Conservation (phyloP, 2,797 vertebrate species). For the Enteromius radiatus region DNA sequence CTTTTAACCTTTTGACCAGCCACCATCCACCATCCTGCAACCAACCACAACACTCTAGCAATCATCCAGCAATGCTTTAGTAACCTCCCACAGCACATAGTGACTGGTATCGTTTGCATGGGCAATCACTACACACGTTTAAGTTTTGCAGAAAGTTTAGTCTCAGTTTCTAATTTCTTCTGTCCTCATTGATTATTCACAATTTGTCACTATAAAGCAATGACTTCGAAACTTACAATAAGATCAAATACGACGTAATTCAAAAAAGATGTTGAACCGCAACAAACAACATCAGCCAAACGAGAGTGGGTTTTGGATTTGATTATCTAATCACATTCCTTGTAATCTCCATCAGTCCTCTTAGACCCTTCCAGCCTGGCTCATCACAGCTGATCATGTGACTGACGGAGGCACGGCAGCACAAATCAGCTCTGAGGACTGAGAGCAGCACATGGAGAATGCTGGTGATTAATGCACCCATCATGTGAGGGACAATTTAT, state of each 20-base stretch:
- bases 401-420: constrained; percentile 70
- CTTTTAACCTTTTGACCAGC: constrained; percentile 29
- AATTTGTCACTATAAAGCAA: neutral
- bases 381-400: constrained; percentile 75
- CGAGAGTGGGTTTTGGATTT: constrained; percentile 74
- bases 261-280: constrained; percentile 76
- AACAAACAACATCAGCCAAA: constrained; percentile 73
- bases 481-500: constrained; percentile 71
- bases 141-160: neutral
- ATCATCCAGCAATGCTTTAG: too few relatives aligned
- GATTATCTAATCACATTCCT: constrained; percentile 85
- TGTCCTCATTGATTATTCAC: neutral
- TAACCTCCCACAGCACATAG: neutral
- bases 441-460: constrained; percentile 70
- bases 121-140: neutral
- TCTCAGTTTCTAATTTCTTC: neutral
- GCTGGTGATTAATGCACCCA: constrained; percentile 75
- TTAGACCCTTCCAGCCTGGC: constrained; percentile 69
- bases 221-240: neutral
- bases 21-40: constrained; percentile 68
- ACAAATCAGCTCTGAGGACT: constrained; percentile 78
- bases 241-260: constrained; percentile 74
- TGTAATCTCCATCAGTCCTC: constrained; percentile 77
- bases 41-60: constrained; percentile 74
- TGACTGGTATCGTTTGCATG: neutral